Base-by-base conservation (phyloP, 2,888 invertebrate species). In the Drosophila trichaetosa region DNA sequence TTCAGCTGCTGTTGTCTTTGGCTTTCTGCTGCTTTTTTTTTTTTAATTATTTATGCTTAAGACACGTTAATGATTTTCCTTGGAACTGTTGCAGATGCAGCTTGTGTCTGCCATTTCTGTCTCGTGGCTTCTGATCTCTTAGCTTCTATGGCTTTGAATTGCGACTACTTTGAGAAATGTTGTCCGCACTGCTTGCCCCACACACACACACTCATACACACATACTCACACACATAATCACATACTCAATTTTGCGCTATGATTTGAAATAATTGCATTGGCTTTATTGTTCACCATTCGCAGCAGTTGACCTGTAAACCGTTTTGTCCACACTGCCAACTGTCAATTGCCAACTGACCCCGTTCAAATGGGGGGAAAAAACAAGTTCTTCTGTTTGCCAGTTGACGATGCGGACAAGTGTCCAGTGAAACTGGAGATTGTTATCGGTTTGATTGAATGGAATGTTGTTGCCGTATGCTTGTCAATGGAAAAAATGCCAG, bases 61-160 rank as follows among this genome's bases (percentile, higher is more conserved):
- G 82, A 86, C 89, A 82, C 89, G 87, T 87, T 86, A 84, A 86
- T 89, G 83, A 87, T 84, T 88, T 89, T 87, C 87, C 74, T 59
- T 72, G 74, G 84, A 81, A 86, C 61, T 53, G 70, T 69, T 69
- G 72, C 48, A 65, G 65, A 75, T 68, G 73, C 61, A 31, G 10
- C 31, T 36, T 21, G 29, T 16, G 16, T 11, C 34, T 53, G 42
- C 21, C 21, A 10, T 36, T 46, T 48, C 34, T 21, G 31, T 52
- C 52, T 27, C 16, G 29, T 16, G 57, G 42, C 54, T 70, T 7
- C 38, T 54, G 51, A 6, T 57, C 27, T 31, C 11, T 29, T 10
- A 27, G n/a, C 29, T 29, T 13, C 27, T n/a, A 40, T 52, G 21
- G 24, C 69, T 64, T 24, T n/a, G 21, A 34, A 29, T 59, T 57